Evolutionary conservation across 2,888 invertebrate species (phyloP).

Genomic region (Oxystoma pomonae): DNA sequence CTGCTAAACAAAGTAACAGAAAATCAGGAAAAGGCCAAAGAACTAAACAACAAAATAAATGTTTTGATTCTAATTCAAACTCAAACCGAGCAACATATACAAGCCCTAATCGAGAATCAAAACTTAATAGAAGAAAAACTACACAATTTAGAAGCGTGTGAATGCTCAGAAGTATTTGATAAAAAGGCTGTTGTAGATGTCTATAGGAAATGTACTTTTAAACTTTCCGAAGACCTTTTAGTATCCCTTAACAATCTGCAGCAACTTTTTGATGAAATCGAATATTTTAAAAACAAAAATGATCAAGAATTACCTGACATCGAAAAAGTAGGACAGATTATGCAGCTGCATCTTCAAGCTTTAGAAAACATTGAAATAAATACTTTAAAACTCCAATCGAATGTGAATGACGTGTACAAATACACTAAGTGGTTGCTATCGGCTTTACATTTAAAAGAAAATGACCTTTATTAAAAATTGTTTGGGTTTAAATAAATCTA

Average conservation of each 20-base stretch:
- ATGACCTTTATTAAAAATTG: background rate
- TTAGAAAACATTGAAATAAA: background rate
- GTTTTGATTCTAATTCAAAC: background rate
- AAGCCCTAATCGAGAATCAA: background rate
- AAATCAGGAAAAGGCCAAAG: background rate
- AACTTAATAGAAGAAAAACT: background rate
- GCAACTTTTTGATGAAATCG: background rate
- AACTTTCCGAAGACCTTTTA: background rate
- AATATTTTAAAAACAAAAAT: background rate
- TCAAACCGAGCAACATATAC: background rate
- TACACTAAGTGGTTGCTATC: background rate
- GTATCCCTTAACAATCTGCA: conserved; percentile 8
- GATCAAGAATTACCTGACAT: background rate
- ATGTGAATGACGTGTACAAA: background rate
- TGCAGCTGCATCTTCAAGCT: background rate
- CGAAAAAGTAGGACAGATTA: background rate
- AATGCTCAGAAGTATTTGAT: background rate
- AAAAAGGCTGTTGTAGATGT: background rate
- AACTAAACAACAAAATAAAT: background rate
- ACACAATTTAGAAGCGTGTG: background rate
- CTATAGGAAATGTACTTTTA: background rate
- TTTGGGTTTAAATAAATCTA: no score
- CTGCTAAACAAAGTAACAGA: background rate
- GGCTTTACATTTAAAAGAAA: background rate
- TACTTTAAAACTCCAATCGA: background rate